A percentile compares a stretch with the other conserved stretches of the same genome.
Evolutionary conservation across 1,140 invertebrate genomes (phyloP).

Genomic region (Neodiprion lecontei): DNA sequence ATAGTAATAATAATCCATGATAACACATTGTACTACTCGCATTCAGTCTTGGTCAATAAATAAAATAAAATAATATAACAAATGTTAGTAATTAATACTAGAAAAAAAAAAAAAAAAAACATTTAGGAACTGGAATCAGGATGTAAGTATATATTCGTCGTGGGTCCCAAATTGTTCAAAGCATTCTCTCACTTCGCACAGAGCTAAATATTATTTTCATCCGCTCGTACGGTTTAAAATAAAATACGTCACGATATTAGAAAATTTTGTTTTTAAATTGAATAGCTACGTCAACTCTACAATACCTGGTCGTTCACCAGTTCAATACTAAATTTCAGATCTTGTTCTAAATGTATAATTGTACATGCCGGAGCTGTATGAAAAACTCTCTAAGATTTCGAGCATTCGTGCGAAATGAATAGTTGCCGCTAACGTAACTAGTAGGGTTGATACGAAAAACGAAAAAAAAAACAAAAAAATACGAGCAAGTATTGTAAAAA

Average conservation of each 20-base stretch:
- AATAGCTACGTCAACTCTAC: background rate
- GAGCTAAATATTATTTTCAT: background rate
- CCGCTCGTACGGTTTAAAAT: background rate
- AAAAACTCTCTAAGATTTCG: background rate
- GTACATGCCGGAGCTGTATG: background rate
- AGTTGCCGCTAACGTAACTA: too few relatives aligned
- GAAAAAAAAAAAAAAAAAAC: constrained; percentile 24
- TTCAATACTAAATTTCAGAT: background rate
- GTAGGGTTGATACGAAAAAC: too few relatives aligned
- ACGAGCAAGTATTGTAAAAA: too few relatives aligned
- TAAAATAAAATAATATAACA: constrained; percentile 43
- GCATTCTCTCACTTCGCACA: background rate
- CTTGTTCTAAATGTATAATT: background rate
- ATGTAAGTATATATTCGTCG: constrained; percentile 15
- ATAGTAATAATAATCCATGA: constrained; percentile 24
- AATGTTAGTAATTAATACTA: constrained; percentile 20
- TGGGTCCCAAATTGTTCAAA: constrained; percentile 5
- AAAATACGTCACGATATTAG: background rate
- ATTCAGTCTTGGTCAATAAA: constrained; percentile 58
- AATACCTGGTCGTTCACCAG: background rate
- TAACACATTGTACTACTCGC: constrained; percentile 47
- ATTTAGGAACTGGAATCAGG: constrained; percentile 48
- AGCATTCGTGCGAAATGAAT: too few relatives aligned
- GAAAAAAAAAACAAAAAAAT: too few relatives aligned
- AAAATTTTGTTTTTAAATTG: background rate